A percentile compares a stretch with the other conserved stretches of the same genome.
phyloP scores from a whole-genome alignment of 2,113 vertebrate species.

The Gavia stellata region DNA sequence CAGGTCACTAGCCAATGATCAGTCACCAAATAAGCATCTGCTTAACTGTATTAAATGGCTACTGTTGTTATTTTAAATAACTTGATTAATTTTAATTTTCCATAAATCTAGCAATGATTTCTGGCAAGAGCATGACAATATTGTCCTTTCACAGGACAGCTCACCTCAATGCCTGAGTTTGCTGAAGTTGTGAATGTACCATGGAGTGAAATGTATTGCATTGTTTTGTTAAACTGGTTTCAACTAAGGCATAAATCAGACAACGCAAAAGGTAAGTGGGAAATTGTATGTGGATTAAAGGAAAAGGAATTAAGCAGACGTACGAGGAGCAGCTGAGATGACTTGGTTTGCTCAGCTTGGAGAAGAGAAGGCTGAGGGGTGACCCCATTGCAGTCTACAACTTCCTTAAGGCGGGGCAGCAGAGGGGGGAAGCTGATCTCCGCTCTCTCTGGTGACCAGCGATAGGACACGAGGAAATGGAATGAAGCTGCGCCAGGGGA shows the following conservation, averaged over 20 bases:
- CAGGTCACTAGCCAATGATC: neutral
- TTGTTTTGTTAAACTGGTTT: neutral
- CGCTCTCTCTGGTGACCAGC: neutral
- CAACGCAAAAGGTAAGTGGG: neutral
- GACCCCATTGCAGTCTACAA: rapidly evolving
- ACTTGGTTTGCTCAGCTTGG: neutral
- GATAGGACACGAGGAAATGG: neutral
- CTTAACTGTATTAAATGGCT: neutral
- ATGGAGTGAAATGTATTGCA: neutral
- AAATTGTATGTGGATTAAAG: neutral
- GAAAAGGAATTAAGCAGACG: neutral
- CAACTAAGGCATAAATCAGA: neutral
- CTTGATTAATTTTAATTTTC: neutral
- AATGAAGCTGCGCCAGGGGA: neutral
- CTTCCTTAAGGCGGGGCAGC: neutral
- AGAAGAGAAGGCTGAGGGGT: neutral
- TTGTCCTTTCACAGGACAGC: neutral
- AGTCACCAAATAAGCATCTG: neutral
- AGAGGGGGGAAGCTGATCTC: neutral
- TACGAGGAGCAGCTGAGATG: neutral
- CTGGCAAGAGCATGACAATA: neutral
- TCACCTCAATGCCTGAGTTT: neutral
- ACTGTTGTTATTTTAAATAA: neutral
- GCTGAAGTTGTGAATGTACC: neutral
- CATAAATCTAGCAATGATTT: neutral